Evolutionary conservation across 2,113 vertebrate species (phyloP).

Genomic region (Platysteira castanea): DNA sequence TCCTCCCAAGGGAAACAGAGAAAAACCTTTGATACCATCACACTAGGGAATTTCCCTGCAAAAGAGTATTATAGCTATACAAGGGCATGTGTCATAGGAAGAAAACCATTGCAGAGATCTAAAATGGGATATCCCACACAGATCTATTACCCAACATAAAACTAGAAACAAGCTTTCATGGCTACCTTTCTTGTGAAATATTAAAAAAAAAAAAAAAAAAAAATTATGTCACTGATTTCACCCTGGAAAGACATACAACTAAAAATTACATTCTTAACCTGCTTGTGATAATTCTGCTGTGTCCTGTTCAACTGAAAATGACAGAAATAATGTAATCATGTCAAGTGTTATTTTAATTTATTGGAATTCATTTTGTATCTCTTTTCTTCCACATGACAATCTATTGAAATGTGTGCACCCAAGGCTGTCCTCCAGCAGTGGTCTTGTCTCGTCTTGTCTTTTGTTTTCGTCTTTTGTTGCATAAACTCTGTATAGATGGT

Average conservation of each 20-base stretch:
- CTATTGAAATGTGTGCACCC: neutral
- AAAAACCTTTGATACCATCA: neutral
- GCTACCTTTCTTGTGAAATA: neutral
- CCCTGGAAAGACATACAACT: neutral
- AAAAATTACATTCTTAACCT: neutral
- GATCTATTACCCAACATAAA: neutral
- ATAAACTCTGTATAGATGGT: neutral
- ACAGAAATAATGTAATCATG: neutral
- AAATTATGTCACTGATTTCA: neutral
- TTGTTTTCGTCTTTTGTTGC: neutral
- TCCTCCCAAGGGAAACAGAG: neutral
- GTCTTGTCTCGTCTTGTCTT: neutral
- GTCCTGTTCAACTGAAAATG: neutral
- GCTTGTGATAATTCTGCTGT: neutral
- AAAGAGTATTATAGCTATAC: neutral
- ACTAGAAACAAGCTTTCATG: neutral
- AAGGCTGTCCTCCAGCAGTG: neutral
- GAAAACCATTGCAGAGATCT: neutral
- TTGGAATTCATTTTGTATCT: neutral
- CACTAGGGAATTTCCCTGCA: rapidly evolving
- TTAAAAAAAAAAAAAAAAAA: neutral
- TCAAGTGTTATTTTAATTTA: neutral
- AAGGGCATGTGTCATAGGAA: neutral
- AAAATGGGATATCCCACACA: neutral
- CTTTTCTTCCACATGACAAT: neutral